phyloP scores from a whole-genome alignment of 2,888 invertebrate genomes.

The Leptogaster cylindrica region DNA sequence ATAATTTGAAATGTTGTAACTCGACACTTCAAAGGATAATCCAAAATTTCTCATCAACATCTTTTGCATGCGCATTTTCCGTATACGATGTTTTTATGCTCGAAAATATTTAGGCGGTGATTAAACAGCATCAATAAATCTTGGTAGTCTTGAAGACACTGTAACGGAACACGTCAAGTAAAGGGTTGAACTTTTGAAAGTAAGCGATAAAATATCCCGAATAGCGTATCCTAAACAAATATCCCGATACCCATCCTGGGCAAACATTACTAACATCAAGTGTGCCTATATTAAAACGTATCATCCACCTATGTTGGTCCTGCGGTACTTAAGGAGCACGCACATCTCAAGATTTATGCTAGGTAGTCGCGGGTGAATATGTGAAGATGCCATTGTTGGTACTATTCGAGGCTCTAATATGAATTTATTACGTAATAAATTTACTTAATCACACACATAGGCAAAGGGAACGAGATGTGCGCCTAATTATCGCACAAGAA shows the following conservation, averaged over 20 bases:
- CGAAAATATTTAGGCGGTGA: conserved; percentile 41
- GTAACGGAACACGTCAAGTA: too few relatives aligned
- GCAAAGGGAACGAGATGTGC: conserved; percentile 38
- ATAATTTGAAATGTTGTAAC: too few relatives aligned
- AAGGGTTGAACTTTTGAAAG: conserved; percentile 43
- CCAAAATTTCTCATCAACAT: conserved; percentile 14
- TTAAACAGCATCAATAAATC: conserved; percentile 48
- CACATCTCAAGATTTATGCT: conserved; percentile 40
- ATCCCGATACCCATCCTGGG: conserved; percentile 35
- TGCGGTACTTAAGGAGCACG: conserved; percentile 36
- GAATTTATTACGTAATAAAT: conserved; percentile 49
- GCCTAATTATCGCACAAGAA: conserved; percentile 47
- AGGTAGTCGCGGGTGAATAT: conserved; percentile 39
- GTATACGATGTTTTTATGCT: neutral
- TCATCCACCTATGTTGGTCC: conserved; percentile 21
- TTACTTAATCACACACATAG: conserved; percentile 47
- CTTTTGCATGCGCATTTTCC: neutral
- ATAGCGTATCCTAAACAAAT: conserved; percentile 45
- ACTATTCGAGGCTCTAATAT: conserved; percentile 45
- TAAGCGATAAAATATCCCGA: conserved; percentile 45
- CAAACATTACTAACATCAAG: conserved; percentile 12
- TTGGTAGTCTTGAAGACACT: conserved; percentile 17
- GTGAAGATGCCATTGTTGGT: conserved; percentile 36
- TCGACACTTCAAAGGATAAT: conserved; percentile 33
- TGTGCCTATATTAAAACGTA: conserved; percentile 28